These are phyloP conservation scores for Acanthosepion pharaonis DNA, from an alignment of 2,888 invertebrate species.

Conservation along the genomic window DNA sequence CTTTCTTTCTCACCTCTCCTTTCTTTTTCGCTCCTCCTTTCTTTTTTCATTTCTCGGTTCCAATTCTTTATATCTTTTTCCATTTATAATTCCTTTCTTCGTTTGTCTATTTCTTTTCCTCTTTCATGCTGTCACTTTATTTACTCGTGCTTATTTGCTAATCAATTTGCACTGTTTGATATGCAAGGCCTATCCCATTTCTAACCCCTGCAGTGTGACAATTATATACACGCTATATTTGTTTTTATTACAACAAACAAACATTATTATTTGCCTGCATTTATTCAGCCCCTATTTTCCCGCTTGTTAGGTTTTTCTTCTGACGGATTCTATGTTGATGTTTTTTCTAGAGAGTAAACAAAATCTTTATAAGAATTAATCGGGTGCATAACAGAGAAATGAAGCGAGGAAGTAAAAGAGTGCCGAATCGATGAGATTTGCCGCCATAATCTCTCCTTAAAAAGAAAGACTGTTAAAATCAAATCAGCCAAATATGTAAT, in stretches of 20 bases:
- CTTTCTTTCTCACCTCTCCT: neutral
- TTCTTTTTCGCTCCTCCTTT: neutral
- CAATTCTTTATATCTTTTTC: neutral
- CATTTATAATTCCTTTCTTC: too few relatives aligned
- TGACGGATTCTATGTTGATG: neutral
- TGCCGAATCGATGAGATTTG: too few relatives aligned
- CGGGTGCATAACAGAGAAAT: too few relatives aligned
- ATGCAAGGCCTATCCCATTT: neutral
- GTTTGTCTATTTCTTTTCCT: neutral
- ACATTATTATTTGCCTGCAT: neutral
- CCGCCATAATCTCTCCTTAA: too few relatives aligned
- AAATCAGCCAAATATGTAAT: too few relatives aligned
- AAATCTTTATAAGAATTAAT: neutral
- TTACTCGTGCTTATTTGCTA: neutral
- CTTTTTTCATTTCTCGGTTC: neutral
- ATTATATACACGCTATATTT: neutral
- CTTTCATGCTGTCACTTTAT: neutral
- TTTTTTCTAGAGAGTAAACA: neutral
- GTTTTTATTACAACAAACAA: neutral
- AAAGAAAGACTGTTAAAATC: too few relatives aligned
- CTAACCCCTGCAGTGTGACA: neutral
- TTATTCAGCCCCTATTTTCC: too few relatives aligned
- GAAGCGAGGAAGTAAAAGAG: too few relatives aligned
- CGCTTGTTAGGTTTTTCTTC: neutral
- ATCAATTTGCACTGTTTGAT: neutral